Evolutionary conservation across 1,140 invertebrate species (phyloP), one percentile per base, ranked within the genome.

Genomic region (Gerris buenoi): DNA sequence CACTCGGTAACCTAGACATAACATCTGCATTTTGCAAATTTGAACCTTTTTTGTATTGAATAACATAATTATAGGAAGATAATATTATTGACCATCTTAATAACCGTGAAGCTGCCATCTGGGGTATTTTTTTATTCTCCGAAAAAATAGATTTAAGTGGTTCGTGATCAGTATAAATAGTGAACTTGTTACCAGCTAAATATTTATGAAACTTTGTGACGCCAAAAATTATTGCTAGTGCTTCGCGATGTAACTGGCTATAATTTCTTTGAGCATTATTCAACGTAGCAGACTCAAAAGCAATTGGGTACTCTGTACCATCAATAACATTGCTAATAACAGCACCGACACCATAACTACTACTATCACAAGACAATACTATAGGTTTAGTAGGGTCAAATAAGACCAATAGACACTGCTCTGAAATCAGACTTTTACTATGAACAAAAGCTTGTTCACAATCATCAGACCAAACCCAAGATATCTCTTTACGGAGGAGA

Each of bases 231-330:
- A 81, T 74, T 1, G 69, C 67, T 14, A 82, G 67, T 23, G 73
- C 75, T 72, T 84, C 81, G 67, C 76, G 79, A 57, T 84, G 77
- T 25, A 80, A 75, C 67, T 79, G 78, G 10, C 75, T 68, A 65
- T 82, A 81, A 67, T 77, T 79, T 66, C 69, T 66, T 67, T 82
- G 78, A 10, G 79, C 71, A 23, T 62, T 10, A 26, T 68, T 71
- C 27, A 81, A 66, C 1, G 73, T 71, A 29, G 73, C 62, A n/a
- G 77, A 79, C n/a, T 71, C 74, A 72, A 71, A 78, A 22, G 70
- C 70, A 63, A 81, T 75, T 10, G 76, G 75, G 27, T 67, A 62
- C 65, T 78, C 75, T 10, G 46, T 65, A 25, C 73, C 74, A 68
- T 75, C 70, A 26, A 70, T 67, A 13, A 27, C 27, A 62, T 80